Base-by-base conservation (phyloP, 1,140 invertebrate genomes). In the Asbolus verrucosus region DNA sequence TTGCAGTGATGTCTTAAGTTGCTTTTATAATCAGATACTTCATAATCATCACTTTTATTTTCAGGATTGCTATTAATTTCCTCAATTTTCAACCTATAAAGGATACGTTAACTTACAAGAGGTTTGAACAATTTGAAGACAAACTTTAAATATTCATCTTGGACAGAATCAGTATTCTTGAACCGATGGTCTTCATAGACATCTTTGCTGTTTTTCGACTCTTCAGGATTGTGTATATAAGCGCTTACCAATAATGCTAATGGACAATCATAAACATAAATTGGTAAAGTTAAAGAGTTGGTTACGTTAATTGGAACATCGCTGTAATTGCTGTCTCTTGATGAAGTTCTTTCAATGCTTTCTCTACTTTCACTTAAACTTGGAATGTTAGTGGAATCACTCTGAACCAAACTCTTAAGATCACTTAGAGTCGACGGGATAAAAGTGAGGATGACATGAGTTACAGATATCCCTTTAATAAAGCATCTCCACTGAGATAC, bases 221-320 rank as follows among this genome's bases (percentile, higher is more conserved):
- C 68, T 38, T 77, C 76, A 33, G 69, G 71, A 62, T 74, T 74
- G 67, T 88, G 83, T 6, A 90, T 81, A 2, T 90, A 81, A 0
- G 85, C 83, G 61, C 88, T 86, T 1, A 87, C 86, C 16, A 91
- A 76, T 38, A 84, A 79, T 9, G 84, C 82, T 3, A 89, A 75
- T 1, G 88, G 86, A 78, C 90, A 91, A 77, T 91, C 88, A 75
- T 90, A 92, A 1, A 91, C 84, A 73, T 90, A 92, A 59, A 92
- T 79, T 0, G 91, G 91, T 61, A 92, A 79, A 68, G 82, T 79
- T 14, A 84, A 71, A 13, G 65, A 61, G 61, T 76, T 73, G n/a
- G 69, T 63, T 8, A 69, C 72, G 67, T 79, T 78, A 31, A 80
- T 77, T 39, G 79, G 78, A 21, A 79, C 78, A 71, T 79, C 77